Evolutionary conservation across 2,113 vertebrate species (phyloP), one percentile per base, ranked within the genome.

Genomic region (Anhinga anhinga): DNA sequence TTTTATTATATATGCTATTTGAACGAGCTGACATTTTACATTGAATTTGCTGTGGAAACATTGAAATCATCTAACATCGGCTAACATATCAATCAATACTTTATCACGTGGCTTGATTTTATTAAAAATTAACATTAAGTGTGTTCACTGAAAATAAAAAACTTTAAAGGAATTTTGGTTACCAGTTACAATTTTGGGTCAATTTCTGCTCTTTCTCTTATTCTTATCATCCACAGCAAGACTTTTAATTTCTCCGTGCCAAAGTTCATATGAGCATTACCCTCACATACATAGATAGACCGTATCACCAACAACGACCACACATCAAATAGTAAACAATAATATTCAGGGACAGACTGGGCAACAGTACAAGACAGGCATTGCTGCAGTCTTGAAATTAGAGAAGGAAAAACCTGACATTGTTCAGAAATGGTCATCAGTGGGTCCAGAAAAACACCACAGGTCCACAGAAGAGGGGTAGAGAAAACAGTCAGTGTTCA

Each of bases 381-480:
- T 15, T 47, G 8, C 32, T 86, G 38, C 59, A 62, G 22, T 58
- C 76, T 21, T 58, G 13, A 83, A 88, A 83, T 36, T 15, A 61
- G 19, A 95, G 38, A 29, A 88, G n/a, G 34, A 70, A 90, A 77
- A 90, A 17, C 2, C 8, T 80, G n/a, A 71, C 66, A 49, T 49
- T 56, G 7, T 73, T 86, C n/a, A 88, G 38, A 80, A 58, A 86
- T 7, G 18, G 38, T 53, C 83, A 78, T 34, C 10, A 49, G 4
- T 17, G 3, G 4, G n/a, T 83, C n/a, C 36, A 82, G 38, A 71
- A 87, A 82, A 89, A 30, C 0, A 0, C 7, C n/a, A 55, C 2
- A 62, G 11, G 23, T 22, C 18, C 40, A 63, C 13, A 47, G 22
- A 84, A 81, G 45, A 81, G 6, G 11, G 30, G 18, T 11, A 73